Conservation (phyloP, 2,888 invertebrate species). For the Oasisia sp. region DNA sequence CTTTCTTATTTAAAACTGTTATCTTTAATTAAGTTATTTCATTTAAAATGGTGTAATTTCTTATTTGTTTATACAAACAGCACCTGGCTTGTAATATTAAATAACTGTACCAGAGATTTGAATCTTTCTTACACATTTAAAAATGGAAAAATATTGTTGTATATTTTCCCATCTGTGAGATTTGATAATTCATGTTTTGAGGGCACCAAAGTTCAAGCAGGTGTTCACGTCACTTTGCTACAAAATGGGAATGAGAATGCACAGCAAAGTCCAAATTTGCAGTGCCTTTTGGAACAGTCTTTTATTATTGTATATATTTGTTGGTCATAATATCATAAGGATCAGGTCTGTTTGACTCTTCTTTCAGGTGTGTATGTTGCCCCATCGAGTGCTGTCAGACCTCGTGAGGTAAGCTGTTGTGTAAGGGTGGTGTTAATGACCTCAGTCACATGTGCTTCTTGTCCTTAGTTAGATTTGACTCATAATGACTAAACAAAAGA, state of each 20-base stretch:
- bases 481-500: neutral
- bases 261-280: neutral
- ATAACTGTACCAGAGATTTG: neutral
- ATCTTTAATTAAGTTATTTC: neutral
- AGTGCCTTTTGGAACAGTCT: neutral
- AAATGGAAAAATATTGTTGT: neutral
- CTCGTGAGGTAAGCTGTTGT: constrained; percentile 74
- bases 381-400: constrained; percentile 79
- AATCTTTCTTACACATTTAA: neutral
- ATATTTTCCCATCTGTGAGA: neutral
- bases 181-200: neutral
- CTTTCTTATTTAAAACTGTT: neutral
- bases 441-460: neutral
- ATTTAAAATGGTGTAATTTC: neutral
- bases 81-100: neutral
- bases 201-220: neutral
- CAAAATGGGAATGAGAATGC: neutral
- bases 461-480: neutral
- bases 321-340: neutral
- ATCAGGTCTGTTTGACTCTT: neutral
- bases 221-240: neutral
- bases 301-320: neutral
- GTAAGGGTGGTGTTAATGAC: neutral
- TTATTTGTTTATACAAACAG: neutral
- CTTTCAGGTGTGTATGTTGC: constrained; percentile 76